Conservation (phyloP, 2,888 invertebrate genomes). For the Plebejus argus region DNA sequence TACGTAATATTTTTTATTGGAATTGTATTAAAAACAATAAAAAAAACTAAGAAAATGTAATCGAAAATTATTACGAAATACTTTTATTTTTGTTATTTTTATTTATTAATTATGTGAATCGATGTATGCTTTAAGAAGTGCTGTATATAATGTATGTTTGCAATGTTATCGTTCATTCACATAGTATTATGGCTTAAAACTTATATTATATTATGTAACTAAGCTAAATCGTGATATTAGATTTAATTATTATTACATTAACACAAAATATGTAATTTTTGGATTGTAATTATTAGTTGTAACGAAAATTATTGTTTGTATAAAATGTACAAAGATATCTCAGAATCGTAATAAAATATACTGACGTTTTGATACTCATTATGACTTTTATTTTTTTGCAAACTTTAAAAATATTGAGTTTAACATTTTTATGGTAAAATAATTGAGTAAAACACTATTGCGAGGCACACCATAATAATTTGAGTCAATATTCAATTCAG, state of each 20-base stretch:
- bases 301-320: slow-evolving; percentile 79
- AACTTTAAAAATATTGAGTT: no score
- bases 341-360: slow-evolving; percentile 78
- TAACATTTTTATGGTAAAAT: no score
- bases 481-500: no score
- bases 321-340: slow-evolving; percentile 79
- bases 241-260: slow-evolving; percentile 76
- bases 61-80: neutral
- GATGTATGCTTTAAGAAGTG: slow-evolving; percentile 35
- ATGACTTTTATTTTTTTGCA: slow-evolving; percentile 57
- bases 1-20: neutral
- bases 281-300: slow-evolving; percentile 79
- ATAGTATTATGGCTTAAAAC: slow-evolving; percentile 67
- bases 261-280: slow-evolving; percentile 79
- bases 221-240: slow-evolving; percentile 82
- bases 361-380: slow-evolving; percentile 79
- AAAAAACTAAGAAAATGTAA: neutral
- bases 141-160: slow-evolving; percentile 57
- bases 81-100: slow-evolving; percentile 17
- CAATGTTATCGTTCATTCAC: slow-evolving; percentile 61
- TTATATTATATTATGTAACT: slow-evolving; percentile 72
- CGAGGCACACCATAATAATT: no score
- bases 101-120: slow-evolving; percentile 39
- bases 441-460: no score
- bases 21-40: neutral